Evolutionary conservation across 2,888 invertebrate species (phyloP).

Genomic region (Ochropacha duplaris): DNA sequence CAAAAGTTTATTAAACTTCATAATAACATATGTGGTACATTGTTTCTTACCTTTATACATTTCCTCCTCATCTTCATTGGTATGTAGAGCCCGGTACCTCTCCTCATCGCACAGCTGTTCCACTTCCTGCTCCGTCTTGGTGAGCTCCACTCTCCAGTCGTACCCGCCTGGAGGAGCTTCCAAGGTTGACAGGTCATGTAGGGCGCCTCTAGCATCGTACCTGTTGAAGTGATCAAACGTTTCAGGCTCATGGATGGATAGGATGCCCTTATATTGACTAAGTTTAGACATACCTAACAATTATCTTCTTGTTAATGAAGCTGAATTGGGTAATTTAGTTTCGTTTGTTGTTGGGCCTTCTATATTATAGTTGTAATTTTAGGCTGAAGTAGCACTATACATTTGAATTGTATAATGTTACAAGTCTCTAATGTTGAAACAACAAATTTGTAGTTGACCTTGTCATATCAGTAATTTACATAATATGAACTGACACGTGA

Average conservation of each 20-base stretch:
- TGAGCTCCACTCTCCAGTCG: conserved; percentile 84
- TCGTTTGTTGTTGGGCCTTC: background rate
- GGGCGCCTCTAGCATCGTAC: conserved; percentile 96
- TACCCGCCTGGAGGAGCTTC: conserved; percentile 91
- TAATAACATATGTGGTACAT: background rate
- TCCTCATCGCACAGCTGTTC: conserved; percentile 98
- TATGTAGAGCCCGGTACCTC: conserved; percentile 93
- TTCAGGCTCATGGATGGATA: background rate
- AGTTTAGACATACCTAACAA: background rate
- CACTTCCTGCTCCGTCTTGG: conserved; percentile 89
- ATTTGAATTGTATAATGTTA: background rate
- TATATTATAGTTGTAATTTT: background rate
- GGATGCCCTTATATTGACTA: background rate
- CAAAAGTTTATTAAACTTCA: background rate
- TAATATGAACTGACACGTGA: too few species aligned
- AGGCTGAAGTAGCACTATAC: background rate
- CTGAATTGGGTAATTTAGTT: background rate
- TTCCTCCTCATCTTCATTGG: conserved; percentile 93
- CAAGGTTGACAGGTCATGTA: conserved; percentile 91
- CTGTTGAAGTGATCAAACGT: conserved; percentile 77
- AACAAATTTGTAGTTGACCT: background rate
- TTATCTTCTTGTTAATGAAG: background rate
- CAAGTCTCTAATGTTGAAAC: background rate
- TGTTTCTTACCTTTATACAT: conserved; percentile 90
- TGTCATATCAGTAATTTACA: too few species aligned